phyloP scores from a whole-genome alignment of 2,797 vertebrate species.

The Enoplosus armatus region DNA sequence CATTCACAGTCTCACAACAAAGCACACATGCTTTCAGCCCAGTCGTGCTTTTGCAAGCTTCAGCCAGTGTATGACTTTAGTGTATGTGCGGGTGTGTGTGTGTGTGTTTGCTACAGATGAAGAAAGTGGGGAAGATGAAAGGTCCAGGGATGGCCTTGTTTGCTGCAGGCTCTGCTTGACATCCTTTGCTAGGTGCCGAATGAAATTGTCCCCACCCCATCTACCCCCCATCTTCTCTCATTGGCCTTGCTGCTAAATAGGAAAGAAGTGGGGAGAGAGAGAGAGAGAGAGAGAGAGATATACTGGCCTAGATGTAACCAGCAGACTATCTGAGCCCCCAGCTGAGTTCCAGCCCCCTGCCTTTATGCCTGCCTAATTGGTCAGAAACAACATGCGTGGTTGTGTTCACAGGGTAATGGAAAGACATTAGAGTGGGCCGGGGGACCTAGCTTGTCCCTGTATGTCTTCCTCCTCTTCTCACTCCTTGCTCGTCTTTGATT shows the following conservation, averaged over 20 bases:
- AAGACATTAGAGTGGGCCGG: conserved; percentile 55
- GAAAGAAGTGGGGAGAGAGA: conserved; percentile 18
- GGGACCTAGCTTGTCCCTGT: conserved; percentile 40
- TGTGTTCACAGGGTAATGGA: conserved; percentile 64
- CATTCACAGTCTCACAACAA: neutral
- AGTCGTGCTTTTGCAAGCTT: conserved; percentile 5
- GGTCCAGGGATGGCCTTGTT: conserved; percentile 57
- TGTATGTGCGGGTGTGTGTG: neutral
- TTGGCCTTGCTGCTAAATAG: conserved; percentile 54
- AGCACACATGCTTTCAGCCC: conserved; percentile 14
- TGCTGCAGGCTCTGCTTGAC: conserved; percentile 58
- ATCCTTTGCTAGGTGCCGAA: conserved; percentile 48
- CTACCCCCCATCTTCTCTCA: neutral
- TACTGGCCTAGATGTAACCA: conserved; percentile 77
- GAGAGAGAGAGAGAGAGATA: conserved; percentile 31
- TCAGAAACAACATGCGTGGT: conserved; percentile 77
- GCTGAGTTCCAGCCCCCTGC: conserved; percentile 66
- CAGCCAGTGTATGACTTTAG: neutral
- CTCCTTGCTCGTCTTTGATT: conserved; percentile 17
- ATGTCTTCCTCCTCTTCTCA: conserved; percentile 23
- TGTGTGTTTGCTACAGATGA: conserved; percentile 25
- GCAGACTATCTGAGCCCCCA: conserved; percentile 63
- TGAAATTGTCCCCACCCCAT: conserved; percentile 26
- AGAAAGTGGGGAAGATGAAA: conserved; percentile 57
- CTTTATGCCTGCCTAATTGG: conserved; percentile 83